Evolutionary conservation across 1,140 invertebrate genomes (phyloP).

Genomic region (Drosophila virilis): DNA sequence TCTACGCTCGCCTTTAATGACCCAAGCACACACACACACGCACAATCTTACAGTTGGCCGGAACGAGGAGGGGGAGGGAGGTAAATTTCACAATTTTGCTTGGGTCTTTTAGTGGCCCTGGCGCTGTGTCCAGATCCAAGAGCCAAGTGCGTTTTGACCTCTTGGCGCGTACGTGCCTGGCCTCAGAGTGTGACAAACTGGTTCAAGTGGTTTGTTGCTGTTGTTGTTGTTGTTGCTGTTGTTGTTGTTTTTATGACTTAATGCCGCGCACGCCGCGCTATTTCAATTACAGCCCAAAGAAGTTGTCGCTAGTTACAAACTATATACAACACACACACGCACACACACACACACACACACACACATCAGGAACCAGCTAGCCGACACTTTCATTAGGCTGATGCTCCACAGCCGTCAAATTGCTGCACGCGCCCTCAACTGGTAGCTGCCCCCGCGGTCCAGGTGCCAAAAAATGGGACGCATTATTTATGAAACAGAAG

Average conservation of each 20-base stretch:
- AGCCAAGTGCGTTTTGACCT: slow-evolving; percentile 78
- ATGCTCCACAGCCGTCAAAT: slow-evolving; percentile 37
- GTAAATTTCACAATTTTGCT: slow-evolving; percentile 61
- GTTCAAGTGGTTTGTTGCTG: slow-evolving; percentile 54
- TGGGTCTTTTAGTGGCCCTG: slow-evolving; percentile 10
- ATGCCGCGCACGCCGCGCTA: slow-evolving; percentile 78
- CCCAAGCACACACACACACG: slow-evolving; percentile 42
- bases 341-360: not conserved
- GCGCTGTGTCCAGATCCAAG: slow-evolving; percentile 38
- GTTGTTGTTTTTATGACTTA: slow-evolving; percentile 75
- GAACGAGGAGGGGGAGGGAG: slow-evolving; percentile 11
- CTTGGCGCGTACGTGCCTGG: slow-evolving; percentile 79
- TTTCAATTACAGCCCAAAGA: slow-evolving; percentile 69
- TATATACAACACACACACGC: slow-evolving; percentile 21
- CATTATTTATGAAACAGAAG: slow-evolving; percentile 67
- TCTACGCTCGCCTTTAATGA: slow-evolving; percentile 75
- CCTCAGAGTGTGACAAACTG: slow-evolving; percentile 84
- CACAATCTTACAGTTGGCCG: slow-evolving; percentile 16
- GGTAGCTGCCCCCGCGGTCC: slow-evolving; percentile 44
- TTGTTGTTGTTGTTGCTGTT: slow-evolving; percentile 40
- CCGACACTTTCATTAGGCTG: slow-evolving; percentile 65
- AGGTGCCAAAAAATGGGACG: slow-evolving; percentile 63
- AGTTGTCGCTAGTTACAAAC: slow-evolving; percentile 44
- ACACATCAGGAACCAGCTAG: not conserved
- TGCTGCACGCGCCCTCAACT: slow-evolving; percentile 49